A percentile compares a stretch with the other conserved stretches of the same genome.
phyloP scores from a whole-genome alignment of 2,888 invertebrate genomes.

The Cecidostiba fungosa region DNA sequence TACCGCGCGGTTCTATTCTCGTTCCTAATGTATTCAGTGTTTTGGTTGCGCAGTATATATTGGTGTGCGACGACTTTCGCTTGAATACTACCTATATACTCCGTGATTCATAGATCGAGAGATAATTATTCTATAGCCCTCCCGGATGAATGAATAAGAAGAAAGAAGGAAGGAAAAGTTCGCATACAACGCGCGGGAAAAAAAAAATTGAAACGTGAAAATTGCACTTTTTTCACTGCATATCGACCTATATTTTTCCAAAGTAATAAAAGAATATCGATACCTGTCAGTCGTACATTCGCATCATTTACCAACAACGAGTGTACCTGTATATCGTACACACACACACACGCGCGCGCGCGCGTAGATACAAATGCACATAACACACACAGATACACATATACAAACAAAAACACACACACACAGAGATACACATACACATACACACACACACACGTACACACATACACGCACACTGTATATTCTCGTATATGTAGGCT shows the following conservation, averaged over 20 bases:
- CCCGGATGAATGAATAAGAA: not conserved
- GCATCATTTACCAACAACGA: not conserved
- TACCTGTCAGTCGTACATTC: not conserved
- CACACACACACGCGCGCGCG: no score
- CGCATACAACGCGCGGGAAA: no score
- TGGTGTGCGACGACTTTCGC: not conserved
- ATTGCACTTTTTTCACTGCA: not conserved
- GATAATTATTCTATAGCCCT: not conserved
- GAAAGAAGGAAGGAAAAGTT: no score
- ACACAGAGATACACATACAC: no score
- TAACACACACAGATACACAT: no score
- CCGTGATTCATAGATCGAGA: not conserved
- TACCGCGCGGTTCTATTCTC: not conserved
- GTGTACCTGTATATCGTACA: not conserved
- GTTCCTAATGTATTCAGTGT: slow-evolving; percentile 1
- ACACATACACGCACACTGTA: no score
- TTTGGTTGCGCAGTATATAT: not conserved
- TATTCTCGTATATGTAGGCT: not conserved
- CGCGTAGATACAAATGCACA: no score
- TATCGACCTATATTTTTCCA: not conserved
- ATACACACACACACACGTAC: not conserved
- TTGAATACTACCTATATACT: not conserved
- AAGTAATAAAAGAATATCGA: slow-evolving; percentile 5
- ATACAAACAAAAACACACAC: no score
- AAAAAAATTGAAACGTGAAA: not conserved